These are phyloP conservation scores for Chrysaora quinquecirrha DNA, from an alignment of 30 jellyfish, hydroid and myxozoan genomes.

Conservation along the genomic window DNA sequence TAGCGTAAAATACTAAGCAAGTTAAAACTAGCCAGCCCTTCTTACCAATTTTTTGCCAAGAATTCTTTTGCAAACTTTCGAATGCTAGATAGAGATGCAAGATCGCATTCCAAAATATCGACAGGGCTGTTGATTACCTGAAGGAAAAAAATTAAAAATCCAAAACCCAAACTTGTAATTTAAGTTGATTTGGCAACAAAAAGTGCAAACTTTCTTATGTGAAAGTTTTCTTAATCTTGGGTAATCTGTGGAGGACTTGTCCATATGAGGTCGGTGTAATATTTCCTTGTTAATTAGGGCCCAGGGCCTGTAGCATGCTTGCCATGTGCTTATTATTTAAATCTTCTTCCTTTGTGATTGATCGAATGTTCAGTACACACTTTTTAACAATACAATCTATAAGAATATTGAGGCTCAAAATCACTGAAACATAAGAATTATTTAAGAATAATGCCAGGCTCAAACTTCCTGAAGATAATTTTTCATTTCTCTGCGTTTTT, in stretches of 20 bases:
- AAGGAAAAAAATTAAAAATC: background rate
- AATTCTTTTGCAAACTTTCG: slow-evolving; percentile 69
- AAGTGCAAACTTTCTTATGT: background rate
- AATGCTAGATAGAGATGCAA: slow-evolving; percentile 82
- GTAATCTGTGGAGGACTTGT: background rate
- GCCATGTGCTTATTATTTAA: too few species aligned
- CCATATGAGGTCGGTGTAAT: background rate
- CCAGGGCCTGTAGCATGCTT: too few species aligned
- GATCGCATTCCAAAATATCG: slow-evolving; percentile 80
- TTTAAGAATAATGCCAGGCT: too few species aligned
- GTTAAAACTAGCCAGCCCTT: too few species aligned
- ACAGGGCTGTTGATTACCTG: slow-evolving; percentile 58
- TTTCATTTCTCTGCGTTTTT: too few species aligned
- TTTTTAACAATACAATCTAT: too few species aligned
- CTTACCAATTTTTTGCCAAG: slow-evolving; percentile 71
- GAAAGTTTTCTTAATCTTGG: background rate
- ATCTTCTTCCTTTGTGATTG: too few species aligned
- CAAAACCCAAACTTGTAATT: background rate
- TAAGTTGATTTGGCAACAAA: background rate
- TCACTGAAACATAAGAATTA: too few species aligned
- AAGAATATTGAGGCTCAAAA: too few species aligned
- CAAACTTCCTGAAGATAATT: too few species aligned
- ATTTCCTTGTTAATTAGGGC: background rate
- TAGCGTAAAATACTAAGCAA: too few species aligned
- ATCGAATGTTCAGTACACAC: too few species aligned